These are phyloP conservation scores for Dicyrtoma fusca DNA, from an alignment of 2,888 invertebrate species.

Conservation along the genomic window DNA sequence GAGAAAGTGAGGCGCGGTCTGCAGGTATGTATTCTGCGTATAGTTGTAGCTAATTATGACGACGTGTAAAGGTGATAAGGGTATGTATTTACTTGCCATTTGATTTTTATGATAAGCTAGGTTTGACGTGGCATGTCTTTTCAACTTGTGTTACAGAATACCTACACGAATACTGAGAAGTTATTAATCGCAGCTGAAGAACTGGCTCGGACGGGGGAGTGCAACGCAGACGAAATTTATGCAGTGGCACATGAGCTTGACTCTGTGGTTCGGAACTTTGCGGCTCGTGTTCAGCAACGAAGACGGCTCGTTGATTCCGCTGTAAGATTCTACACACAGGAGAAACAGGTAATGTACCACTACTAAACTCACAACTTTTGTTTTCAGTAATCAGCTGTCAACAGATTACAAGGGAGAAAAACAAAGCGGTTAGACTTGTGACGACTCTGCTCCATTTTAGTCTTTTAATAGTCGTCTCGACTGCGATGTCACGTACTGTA, in stretches of 20 bases:
- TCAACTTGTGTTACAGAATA: conserved; percentile 72
- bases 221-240: conserved; percentile 93
- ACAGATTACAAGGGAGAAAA: neutral
- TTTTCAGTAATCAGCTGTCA: neutral
- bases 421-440: too few species aligned
- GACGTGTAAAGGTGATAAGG: neutral
- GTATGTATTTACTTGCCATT: neutral
- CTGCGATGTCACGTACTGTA: too few species aligned
- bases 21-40: neutral
- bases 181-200: conserved; percentile 94
- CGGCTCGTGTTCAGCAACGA: conserved; percentile 87
- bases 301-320: conserved; percentile 88
- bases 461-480: too few species aligned
- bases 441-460: too few species aligned
- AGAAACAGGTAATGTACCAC: conserved; percentile 74
- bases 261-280: conserved; percentile 91
- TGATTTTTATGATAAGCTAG: neutral
- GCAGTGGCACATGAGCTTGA: conserved; percentile 92
- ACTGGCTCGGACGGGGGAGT: conserved; percentile 92
- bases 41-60: neutral
- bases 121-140: neutral
- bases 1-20: neutral
- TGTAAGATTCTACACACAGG: conserved; percentile 92
- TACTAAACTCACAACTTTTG: neutral
- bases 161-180: conserved; percentile 98